Percentiles rank a stretch among this genome's conserved stretches.
Evolutionary conservation across 2,888 invertebrate genomes (phyloP).

Genomic region (Eudiplozoon nipponicum): DNA sequence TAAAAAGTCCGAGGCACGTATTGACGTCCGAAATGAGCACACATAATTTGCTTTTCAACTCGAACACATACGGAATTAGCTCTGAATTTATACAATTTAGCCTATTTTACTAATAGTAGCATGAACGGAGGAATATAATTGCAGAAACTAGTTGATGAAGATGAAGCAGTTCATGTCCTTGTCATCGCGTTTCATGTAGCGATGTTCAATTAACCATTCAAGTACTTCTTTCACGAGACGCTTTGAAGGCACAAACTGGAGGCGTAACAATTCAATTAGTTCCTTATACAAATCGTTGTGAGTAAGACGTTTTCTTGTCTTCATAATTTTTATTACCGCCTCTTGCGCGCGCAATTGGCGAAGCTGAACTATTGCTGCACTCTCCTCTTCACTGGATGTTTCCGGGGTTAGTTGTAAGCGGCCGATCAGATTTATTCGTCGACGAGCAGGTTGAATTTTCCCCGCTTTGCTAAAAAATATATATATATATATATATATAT

Average conservation of each 20-base stretch:
- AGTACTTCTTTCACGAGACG: constrained; percentile 98
- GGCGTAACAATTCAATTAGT: constrained; percentile 77
- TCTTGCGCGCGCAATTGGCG: constrained; percentile 61
- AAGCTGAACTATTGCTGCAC: constrained; percentile 81
- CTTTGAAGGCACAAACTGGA: constrained; percentile 92
- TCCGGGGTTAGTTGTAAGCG: constrained; percentile 70
- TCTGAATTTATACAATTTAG: no score
- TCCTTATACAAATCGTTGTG: constrained; percentile 82
- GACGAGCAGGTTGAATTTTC: constrained; percentile 64
- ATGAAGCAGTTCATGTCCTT: constrained; percentile 87
- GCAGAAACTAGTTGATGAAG: constrained; percentile 73
- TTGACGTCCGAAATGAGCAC: no score
- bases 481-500: no score
- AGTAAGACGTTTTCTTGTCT: constrained; percentile 70
- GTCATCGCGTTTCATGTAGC: constrained; percentile 75
- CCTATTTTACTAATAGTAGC: no score
- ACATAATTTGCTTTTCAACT: no score
- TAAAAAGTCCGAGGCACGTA: no score
- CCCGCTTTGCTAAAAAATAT: constrained; percentile 58
- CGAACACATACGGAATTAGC: no score
- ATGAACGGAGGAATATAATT: no score
- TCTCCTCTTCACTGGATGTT: constrained; percentile 72
- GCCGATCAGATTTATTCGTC: constrained; percentile 77
- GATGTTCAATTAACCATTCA: constrained; percentile 95
- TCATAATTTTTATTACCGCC: constrained; percentile 89